A percentile compares a stretch with the other conserved stretches of the same genome.
These are phyloP conservation scores for Brotula barbata DNA, from an alignment of 2,797 vertebrate genomes.

Conservation along the genomic window DNA sequence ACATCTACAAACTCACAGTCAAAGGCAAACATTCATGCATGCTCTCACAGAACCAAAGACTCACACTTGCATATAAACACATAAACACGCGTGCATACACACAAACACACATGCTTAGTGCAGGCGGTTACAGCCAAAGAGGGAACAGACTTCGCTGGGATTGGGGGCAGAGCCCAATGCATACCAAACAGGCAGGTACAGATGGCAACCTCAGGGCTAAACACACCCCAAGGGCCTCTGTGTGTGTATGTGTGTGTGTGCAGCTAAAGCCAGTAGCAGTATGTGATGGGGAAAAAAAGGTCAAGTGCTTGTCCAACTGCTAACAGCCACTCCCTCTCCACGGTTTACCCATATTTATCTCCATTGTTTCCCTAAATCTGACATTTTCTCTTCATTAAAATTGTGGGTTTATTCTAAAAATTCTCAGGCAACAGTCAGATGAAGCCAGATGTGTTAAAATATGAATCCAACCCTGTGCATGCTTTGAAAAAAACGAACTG, in stretches of 20 bases:
- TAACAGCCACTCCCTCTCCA: slow-evolving; percentile 35
- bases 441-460: no score
- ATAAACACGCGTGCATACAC: not conserved
- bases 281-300: slow-evolving; percentile 58
- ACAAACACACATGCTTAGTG: slow-evolving; percentile 17
- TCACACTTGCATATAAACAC: not conserved
- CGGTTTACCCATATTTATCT: slow-evolving; percentile 26
- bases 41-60: not conserved
- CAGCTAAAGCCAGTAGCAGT: slow-evolving; percentile 34
- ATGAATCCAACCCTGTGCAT: no score
- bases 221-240: slow-evolving; percentile 59
- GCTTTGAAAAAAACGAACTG: no score
- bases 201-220: slow-evolving; percentile 72
- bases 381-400: slow-evolving; percentile 7
- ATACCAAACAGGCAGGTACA: slow-evolving; percentile 74
- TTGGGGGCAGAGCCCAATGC: slow-evolving; percentile 52
- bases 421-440: no score
- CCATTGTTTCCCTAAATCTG: slow-evolving; percentile 15
- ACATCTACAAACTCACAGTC: slow-evolving; percentile 6
- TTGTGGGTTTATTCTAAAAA: not conserved
- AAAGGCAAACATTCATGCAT: slow-evolving; percentile 18
- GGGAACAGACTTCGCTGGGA: slow-evolving; percentile 33
- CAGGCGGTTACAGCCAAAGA: slow-evolving; percentile 39
- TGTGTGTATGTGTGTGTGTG: slow-evolving; percentile 23
- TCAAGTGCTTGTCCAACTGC: slow-evolving; percentile 60